Base-by-base conservation (phyloP, 2,888 invertebrate genomes). In the Orthosia cruda region DNA sequence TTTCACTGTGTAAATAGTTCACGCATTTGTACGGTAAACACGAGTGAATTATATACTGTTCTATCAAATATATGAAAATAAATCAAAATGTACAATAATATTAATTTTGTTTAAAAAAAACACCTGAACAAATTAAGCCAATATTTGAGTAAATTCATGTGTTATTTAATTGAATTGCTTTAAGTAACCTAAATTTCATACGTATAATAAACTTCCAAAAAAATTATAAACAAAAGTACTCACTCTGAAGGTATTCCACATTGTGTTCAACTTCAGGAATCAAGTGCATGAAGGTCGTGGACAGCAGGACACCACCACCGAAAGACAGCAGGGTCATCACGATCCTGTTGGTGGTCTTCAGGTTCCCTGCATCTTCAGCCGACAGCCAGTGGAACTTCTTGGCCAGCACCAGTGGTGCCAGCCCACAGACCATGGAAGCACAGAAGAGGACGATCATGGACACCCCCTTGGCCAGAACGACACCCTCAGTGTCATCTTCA, bases 241-340 rank as follows among this genome's bases (percentile, higher is more conserved):
- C 77, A 97, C 97, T 68, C 87, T 97, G 97, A 77, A 98, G 94
- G 65, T 97, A 93, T n/a, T 97, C 95, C 15, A 98, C 97, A 73
- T 97, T 97, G 87, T 98, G 98, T 15, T 97, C 94, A 0, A 98
- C 98, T 95, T 98, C 98, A 1, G 98, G 98, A 71, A 98, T 94
- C 87, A 99, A 95, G 89, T 99, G 98, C 84, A 98, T 93, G 90
- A 99, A 98, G 7, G 98, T 98, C 4, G 98, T 98, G 80, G 98
- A 98, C 55, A 99, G 94, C 23, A 99, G 95, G 0, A 98, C 98
- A 15, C 98, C 98, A n/a, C 98, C 98, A 20, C 98, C 98, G 84
- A 98, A 98, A n/a, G 98, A 98, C 32, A 98, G 95, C 40, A 98
- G 93, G 23, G 98, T 94, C 88, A 97, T 96, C 47, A 98, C 97